Conservation (phyloP, 92 coral and sea anemone genomes). For the Epizoanthus scotinus region DNA sequence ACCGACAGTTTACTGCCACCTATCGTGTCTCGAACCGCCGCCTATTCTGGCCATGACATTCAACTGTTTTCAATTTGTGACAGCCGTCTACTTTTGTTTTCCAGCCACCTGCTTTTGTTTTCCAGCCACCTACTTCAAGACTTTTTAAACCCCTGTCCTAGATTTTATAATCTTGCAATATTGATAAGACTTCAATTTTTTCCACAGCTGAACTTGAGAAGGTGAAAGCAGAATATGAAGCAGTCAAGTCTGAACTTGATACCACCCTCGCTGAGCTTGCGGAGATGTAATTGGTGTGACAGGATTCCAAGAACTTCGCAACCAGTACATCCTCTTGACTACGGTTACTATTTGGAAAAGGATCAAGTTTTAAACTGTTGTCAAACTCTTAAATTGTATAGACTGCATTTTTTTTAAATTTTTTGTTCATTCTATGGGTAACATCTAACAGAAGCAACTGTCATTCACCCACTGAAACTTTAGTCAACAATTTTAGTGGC, state of each 20-base stretch:
- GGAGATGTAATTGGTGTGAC: slow-evolving; percentile 73
- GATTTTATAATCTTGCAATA: no score
- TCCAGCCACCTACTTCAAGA: no score
- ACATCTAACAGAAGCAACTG: neutral
- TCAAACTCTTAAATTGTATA: slow-evolving; percentile 2
- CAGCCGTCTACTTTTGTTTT: no score
- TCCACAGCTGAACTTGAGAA: slow-evolving; percentile 79
- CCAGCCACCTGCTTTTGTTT: no score
- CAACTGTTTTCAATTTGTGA: no score
- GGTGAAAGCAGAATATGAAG: slow-evolving; percentile 76
- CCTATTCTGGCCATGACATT: no score
- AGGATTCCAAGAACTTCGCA: neutral
- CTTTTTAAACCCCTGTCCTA: no score
- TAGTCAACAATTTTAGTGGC: slow-evolving; percentile 7
- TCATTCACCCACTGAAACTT: neutral
- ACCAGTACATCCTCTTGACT: neutral
- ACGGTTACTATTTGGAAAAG: neutral
- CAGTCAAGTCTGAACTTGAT: slow-evolving; percentile 88
- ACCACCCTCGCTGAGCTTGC: slow-evolving; percentile 82
- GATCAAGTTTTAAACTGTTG: slow-evolving; percentile 15
- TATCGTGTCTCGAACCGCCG: no score
- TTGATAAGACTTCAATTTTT: neutral
- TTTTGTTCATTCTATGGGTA: neutral
- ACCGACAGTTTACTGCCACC: no score
- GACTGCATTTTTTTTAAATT: slow-evolving; percentile 3